A percentile compares a stretch with the other conserved stretches of the same genome.
These are phyloP conservation scores for Avahi laniger DNA, from an alignment of 2,797 vertebrate species.

Conservation along the genomic window DNA sequence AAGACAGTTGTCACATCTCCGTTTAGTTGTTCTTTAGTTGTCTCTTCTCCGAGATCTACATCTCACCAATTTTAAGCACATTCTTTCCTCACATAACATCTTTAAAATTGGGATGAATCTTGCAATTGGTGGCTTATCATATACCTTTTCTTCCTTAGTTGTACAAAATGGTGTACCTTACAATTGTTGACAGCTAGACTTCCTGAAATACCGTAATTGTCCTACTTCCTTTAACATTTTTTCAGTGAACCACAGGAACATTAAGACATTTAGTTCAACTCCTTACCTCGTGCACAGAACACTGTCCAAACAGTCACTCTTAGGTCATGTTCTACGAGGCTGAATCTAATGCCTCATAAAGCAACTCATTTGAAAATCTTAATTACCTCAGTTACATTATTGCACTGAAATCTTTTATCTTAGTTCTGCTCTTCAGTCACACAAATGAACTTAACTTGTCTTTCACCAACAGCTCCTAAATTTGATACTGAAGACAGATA, in stretches of 20 bases:
- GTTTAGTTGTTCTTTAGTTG: not conserved
- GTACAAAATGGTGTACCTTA: not conserved
- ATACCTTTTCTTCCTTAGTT: not conserved
- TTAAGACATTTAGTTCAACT: not conserved
- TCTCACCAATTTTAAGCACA: not conserved
- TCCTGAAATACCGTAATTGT: conserved; percentile 13
- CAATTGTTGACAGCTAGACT: not conserved
- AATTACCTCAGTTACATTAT: not conserved
- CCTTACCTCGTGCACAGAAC: conserved; percentile 23
- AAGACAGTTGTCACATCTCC: not conserved
- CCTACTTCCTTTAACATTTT: not conserved
- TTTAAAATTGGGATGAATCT: not conserved
- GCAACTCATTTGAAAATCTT: not conserved
- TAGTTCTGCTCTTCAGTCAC: not conserved
- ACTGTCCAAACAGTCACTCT: not conserved
- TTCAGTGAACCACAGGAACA: not conserved
- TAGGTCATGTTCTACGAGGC: not conserved
- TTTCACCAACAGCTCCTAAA: not conserved
- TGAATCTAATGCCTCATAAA: not conserved
- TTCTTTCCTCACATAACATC: not conserved
- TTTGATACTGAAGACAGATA: conserved; percentile 5
- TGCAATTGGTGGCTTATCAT: not conserved
- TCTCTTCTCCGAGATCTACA: not conserved
- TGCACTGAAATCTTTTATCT: not conserved
- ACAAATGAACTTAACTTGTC: not conserved